Evolutionary conservation across 2,888 invertebrate species (phyloP).

Genomic region (Heliconius erato): DNA sequence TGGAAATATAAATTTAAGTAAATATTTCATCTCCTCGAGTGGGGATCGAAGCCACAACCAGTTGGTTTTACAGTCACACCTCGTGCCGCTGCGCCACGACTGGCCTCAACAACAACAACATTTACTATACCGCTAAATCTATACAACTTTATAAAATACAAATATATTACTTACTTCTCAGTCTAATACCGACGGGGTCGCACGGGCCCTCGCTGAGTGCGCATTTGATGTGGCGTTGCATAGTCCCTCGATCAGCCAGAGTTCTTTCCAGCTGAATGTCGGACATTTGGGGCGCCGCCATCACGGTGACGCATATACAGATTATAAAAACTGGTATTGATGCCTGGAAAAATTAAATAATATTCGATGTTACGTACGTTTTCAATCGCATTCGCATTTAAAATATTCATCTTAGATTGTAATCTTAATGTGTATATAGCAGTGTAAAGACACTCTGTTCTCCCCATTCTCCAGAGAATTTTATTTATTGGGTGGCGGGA

Average conservation of each 20-base stretch:
- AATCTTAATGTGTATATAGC: too few relatives aligned
- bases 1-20: too few relatives aligned
- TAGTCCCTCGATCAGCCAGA: conserved; percentile 87
- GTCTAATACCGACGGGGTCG: conserved; percentile 88
- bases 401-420: too few relatives aligned
- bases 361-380: neutral
- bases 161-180: conserved; percentile 87
- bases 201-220: conserved; percentile 90
- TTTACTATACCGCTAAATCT: neutral
- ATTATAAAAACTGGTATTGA: conserved; percentile 14
- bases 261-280: conserved; percentile 88
- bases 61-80: too few relatives aligned
- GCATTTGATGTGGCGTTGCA: conserved; percentile 89
- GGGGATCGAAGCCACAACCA: too few relatives aligned
- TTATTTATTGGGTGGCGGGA: too few relatives aligned
- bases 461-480: too few relatives aligned
- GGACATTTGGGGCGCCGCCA: conserved; percentile 81
- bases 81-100: too few relatives aligned
- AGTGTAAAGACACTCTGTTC: too few relatives aligned
- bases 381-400: too few relatives aligned
- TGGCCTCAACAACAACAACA: too few relatives aligned
- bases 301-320: conserved; percentile 51
- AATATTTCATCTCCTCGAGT: too few relatives aligned
- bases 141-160: neutral
- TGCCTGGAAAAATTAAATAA: conserved; percentile 33